phyloP scores from a whole-genome alignment of 2,113 vertebrate species.

The Corythaixoides concolor region DNA sequence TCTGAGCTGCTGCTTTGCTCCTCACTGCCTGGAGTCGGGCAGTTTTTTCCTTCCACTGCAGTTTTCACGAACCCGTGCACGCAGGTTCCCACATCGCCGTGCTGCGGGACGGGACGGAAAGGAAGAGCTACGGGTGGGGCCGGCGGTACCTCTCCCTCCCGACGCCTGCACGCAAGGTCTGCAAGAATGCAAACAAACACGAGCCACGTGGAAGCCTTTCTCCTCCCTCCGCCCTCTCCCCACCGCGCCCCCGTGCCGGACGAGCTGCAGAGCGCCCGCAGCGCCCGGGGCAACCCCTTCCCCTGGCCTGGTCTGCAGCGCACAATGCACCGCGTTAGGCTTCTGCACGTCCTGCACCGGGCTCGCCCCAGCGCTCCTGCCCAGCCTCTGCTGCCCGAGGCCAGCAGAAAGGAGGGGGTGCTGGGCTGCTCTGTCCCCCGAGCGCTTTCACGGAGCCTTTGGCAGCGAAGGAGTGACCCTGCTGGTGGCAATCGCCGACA shows the following conservation, averaged over 20 bases:
- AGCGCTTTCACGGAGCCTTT: too few species aligned
- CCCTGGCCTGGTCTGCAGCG: too few species aligned
- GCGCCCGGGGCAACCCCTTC: not conserved
- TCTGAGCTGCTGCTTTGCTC: not conserved
- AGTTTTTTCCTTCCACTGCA: fast-evolving
- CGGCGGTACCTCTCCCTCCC: too few species aligned
- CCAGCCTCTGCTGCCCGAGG: too few species aligned
- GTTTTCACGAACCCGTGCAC: fast-evolving
- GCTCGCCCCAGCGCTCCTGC: too few species aligned
- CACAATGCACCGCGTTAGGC: fast-evolving
- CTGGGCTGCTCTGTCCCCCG: too few species aligned
- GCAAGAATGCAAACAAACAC: fast-evolving
- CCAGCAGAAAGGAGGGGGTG: too few species aligned
- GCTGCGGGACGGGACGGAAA: fast-evolving
- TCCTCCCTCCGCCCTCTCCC: not conserved
- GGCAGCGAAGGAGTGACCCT: too few species aligned
- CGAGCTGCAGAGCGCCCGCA: fast-evolving
- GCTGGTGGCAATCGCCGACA: too few species aligned
- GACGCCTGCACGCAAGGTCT: not conserved
- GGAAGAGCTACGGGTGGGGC: fast-evolving
- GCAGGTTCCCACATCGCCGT: fast-evolving
- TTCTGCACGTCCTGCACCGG: fast-evolving
- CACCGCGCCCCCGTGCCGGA: not conserved
- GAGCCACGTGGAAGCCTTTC: fast-evolving
- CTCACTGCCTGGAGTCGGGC: fast-evolving